Evolutionary conservation across 2,888 invertebrate species (phyloP), one percentile per base, ranked within the genome.

Genomic region (Diogma glabrata): DNA sequence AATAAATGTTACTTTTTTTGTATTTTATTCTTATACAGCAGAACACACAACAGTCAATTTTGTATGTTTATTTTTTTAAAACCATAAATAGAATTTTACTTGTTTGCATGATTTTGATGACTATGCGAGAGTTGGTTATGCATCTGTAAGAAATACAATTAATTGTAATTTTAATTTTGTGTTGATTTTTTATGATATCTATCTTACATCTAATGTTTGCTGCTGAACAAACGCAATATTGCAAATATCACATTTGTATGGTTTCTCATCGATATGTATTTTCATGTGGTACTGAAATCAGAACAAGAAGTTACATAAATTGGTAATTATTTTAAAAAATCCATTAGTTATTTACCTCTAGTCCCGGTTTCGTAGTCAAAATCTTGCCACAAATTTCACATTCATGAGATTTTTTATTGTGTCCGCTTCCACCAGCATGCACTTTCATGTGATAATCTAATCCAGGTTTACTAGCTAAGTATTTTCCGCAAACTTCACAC

Each of bases 191-290:
- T 14, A 7, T n/a, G n/a, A 10, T 14, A 33, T 36, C 16, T 12
- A 43, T 7, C 43, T 43, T 22, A 43, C 43, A 23, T 43, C 43
- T 43, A 43, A 43, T 22, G 43, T 43, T 43, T 43, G 43, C 23
- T 43, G 43, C 43, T 43, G 43, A 1, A 43, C 43, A 22, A 43
- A 43, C 14, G 43, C 43, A 19, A 43, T 43, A 43, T 43, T 43
- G 43, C 43, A 43, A 8, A 43, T 23, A 23, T 43, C 43, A 43
- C 43, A 43, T 43, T 43, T 43, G 10, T 43, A 43, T n/a, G 43
- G 43, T 43, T 43, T 43, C 22, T 43, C 43, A n/a, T 43, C 43
- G 43, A 43, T 43, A 43, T 43, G 43, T 43, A 43, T 43, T 43
- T 43, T 43, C 43, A 43, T 43, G 22, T 43, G 43, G 43, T 43